phyloP scores from a whole-genome alignment of 2,113 vertebrate species.

The mouse (Mus musculus) region DNA sequence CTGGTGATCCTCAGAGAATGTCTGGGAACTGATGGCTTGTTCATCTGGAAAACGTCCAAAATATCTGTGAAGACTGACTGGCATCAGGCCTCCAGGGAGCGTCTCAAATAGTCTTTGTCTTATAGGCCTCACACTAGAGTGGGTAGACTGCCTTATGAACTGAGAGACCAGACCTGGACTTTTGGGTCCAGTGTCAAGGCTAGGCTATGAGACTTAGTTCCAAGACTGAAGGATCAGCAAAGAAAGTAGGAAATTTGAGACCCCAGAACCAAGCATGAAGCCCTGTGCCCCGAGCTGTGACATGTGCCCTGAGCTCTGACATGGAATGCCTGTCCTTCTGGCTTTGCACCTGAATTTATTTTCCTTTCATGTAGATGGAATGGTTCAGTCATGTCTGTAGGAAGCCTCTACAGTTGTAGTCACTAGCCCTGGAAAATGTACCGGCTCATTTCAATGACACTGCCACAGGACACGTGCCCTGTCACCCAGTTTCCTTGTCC shows the following conservation, averaged over 20 bases:
- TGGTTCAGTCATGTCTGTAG: accelerated
- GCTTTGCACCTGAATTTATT: neutral
- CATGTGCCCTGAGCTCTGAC: too few species aligned
- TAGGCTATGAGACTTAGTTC: neutral
- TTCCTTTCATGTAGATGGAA: neutral
- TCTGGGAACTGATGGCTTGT: neutral
- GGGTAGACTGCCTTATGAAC: neutral
- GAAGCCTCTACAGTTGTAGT: neutral
- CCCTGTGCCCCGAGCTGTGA: neutral
- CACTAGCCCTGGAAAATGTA: neutral
- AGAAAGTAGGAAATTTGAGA: neutral
- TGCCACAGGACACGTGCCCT: accelerated
- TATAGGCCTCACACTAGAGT: neutral
- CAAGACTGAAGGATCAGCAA: neutral
- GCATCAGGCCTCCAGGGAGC: neutral
- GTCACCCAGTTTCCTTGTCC: neutral
- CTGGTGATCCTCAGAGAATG: neutral
- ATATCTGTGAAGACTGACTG: neutral
- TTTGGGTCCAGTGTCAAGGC: neutral
- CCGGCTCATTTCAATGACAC: neutral
- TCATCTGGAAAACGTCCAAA: neutral
- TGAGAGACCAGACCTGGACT: neutral
- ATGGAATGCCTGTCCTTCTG: too few species aligned
- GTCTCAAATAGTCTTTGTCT: neutral
- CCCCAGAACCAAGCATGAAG: neutral